Evolutionary conservation across 2,888 invertebrate species (phyloP).

Genomic region (Alentia gelatinosa): DNA sequence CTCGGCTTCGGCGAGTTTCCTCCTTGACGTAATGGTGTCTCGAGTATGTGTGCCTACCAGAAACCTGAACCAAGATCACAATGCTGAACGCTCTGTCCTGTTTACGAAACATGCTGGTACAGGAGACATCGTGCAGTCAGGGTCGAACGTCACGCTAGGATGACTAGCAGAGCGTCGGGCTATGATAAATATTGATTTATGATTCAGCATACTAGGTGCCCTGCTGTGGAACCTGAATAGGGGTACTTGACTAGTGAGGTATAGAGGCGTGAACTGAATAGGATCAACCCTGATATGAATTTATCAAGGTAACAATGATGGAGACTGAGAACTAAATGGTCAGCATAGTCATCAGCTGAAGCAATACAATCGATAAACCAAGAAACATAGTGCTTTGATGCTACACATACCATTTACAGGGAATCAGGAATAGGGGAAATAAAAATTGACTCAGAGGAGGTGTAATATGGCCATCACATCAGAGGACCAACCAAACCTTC

Average conservation of each 20-base stretch:
- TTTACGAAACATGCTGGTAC: not conserved
- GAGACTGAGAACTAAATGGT: too few species aligned
- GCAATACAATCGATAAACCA: too few species aligned
- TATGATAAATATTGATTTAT: slow-evolving; percentile 14
- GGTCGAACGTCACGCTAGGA: not conserved
- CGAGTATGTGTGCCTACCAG: not conserved
- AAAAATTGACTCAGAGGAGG: too few species aligned
- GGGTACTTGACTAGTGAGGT: not conserved
- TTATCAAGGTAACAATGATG: too few species aligned
- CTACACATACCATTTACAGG: too few species aligned
- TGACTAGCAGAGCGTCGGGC: not conserved
- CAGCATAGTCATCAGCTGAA: too few species aligned
- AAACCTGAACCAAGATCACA: not conserved
- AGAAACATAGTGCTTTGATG: too few species aligned
- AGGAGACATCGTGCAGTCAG: not conserved
- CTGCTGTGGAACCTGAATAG: not conserved
- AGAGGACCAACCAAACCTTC: too few species aligned
- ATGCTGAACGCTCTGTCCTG: not conserved
- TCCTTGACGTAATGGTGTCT: not conserved
- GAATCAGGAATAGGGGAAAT: too few species aligned
- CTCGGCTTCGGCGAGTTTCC: not conserved
- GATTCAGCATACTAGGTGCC: not conserved
- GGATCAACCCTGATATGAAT: not conserved
- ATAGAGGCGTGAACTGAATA: not conserved
- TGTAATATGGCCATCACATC: too few species aligned